Conservation (phyloP, 2,888 invertebrate species). For the Caradrina kadenii region DNA sequence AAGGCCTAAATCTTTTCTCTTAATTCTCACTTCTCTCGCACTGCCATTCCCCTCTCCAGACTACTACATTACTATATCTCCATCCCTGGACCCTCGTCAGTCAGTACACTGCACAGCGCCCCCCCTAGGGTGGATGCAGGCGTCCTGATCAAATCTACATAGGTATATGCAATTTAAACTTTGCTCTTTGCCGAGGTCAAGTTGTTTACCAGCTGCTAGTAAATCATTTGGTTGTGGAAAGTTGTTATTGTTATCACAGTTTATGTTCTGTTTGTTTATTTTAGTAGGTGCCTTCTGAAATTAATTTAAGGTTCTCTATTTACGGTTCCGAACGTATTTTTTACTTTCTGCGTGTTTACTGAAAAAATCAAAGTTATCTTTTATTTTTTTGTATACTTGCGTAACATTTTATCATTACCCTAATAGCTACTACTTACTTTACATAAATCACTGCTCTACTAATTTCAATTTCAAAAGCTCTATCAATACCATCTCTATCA, state of each 20-base stretch:
- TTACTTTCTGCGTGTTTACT: too few species aligned
- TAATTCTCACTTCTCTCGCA: too few species aligned
- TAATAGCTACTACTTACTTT: slow-evolving; percentile 7
- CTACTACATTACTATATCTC: neutral
- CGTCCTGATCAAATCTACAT: slow-evolving; percentile 55
- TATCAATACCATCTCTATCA: slow-evolving; percentile 38
- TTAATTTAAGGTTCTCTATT: too few species aligned
- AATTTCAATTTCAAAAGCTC: slow-evolving; percentile 41
- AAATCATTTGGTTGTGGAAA: slow-evolving; percentile 24
- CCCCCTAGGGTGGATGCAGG: slow-evolving; percentile 33
- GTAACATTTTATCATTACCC: neutral
- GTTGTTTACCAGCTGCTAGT: slow-evolving; percentile 15
- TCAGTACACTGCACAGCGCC: slow-evolving; percentile 21
- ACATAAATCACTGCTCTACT: slow-evolving; percentile 22
- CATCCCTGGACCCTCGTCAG: slow-evolving; percentile 17
- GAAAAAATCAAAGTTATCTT: too few species aligned
- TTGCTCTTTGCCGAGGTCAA: slow-evolving; percentile 26
- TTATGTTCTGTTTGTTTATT: slow-evolving; percentile 5
- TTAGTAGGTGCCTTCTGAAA: neutral
- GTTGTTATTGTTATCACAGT: slow-evolving; percentile 12
- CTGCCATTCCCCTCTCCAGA: too few species aligned
- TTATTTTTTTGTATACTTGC: too few species aligned
- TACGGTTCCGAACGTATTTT: too few species aligned
- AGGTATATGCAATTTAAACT: slow-evolving; percentile 62
- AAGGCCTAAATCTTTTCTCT: too few species aligned